These are phyloP conservation scores for Conops quadrifasciatus DNA, from an alignment of 2,888 invertebrate genomes.

Conservation along the genomic window DNA sequence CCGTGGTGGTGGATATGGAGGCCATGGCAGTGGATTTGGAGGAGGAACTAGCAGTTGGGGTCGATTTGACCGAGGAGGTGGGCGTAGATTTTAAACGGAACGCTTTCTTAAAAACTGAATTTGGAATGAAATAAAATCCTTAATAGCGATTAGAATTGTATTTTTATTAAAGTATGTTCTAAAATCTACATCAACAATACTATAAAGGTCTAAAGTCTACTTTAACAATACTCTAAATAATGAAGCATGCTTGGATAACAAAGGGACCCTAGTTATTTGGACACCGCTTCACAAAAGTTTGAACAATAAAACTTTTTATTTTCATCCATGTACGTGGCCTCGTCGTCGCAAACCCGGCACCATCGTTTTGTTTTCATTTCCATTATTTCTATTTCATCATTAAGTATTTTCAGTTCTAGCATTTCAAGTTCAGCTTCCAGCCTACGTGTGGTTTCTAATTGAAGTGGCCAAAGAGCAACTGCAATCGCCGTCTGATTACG, in stretches of 20 bases:
- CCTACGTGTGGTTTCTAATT: conserved; percentile 3
- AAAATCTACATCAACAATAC: no score
- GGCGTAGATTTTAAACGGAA: conserved; percentile 32
- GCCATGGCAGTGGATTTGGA: conserved; percentile 42
- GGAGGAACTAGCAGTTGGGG: conserved; percentile 38
- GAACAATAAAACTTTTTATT: conserved; percentile 43
- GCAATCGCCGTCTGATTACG: conserved; percentile 27
- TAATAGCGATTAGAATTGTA: no score
- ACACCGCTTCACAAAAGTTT: conserved; percentile 42
- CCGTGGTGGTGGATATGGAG: conserved; percentile 43
- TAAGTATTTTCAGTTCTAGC: conserved; percentile 30
- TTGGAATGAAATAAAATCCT: no score
- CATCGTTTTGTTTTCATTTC: conserved; percentile 48
- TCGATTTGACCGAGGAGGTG: conserved; percentile 39
- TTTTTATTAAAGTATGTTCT: no score
- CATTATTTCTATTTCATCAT: conserved; percentile 39
- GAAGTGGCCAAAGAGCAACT: conserved; percentile 28
- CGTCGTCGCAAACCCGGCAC: conserved; percentile 47
- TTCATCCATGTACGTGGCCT: conserved; percentile 42
- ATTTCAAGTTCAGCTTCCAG: conserved; percentile 38
- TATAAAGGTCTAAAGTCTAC: no score
- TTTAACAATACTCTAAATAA: no score
- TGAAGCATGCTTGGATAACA: no score
- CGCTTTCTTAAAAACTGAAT: conserved; percentile 34
- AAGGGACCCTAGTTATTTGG: no score